Conservation (phyloP, 2,113 vertebrate genomes). For the Prietella phreatophila region DNA sequence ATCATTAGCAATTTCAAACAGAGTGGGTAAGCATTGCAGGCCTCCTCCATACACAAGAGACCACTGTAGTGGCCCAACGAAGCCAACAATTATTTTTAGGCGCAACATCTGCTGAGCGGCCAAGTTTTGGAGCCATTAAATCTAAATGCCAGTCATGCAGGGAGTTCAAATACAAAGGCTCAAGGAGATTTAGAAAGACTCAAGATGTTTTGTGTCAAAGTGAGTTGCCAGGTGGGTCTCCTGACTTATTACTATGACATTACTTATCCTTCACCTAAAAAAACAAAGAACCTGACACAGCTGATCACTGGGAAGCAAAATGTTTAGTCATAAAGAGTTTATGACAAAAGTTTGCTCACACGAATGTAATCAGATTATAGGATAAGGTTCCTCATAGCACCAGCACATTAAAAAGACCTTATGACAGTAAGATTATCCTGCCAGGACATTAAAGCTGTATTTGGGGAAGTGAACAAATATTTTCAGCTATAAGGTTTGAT, state of each 20-base stretch:
- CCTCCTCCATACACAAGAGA: neutral
- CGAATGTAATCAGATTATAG: neutral
- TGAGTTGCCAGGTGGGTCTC: neutral
- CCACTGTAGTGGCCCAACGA: neutral
- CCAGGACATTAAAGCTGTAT: neutral
- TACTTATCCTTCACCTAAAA: conserved; percentile 8
- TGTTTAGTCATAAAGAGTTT: neutral
- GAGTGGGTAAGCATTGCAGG: conserved; percentile 11
- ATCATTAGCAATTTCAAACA: conserved; percentile 33
- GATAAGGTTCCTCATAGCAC: neutral
- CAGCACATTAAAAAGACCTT: neutral
- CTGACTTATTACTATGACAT: neutral
- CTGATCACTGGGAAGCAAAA: neutral
- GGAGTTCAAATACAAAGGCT: conserved; percentile 6
- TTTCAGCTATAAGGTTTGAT: neutral
- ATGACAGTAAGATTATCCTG: conserved; percentile 1
- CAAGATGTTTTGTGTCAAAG: neutral
- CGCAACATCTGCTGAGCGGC: conserved; percentile 26
- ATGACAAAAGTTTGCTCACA: neutral
- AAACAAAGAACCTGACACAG: neutral
- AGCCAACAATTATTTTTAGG: conserved; percentile 29
- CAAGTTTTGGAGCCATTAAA: conserved; percentile 7
- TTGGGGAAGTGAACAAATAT: neutral
- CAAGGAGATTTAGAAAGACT: neutral
- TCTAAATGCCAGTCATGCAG: neutral